phyloP scores from a whole-genome alignment of 2,113 vertebrate genomes.

The Thalassoma bifasciatum region DNA sequence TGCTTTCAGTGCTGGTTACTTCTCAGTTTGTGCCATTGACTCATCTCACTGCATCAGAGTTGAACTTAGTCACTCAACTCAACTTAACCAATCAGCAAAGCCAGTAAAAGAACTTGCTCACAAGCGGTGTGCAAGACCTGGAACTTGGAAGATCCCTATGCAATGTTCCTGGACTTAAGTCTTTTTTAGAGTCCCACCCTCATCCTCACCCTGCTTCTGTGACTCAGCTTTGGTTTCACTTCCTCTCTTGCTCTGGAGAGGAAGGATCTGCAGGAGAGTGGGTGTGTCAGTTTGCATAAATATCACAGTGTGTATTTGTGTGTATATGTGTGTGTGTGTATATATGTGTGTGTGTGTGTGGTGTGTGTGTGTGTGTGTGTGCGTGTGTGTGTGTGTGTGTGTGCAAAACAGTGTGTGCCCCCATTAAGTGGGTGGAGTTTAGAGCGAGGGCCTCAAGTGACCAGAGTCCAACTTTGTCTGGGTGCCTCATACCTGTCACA shows the following conservation, averaged over 20 bases:
- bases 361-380: conserved; percentile 9
- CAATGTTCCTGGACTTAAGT: conserved; percentile 60
- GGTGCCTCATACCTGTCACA: conserved; percentile 7
- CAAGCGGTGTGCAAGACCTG: conserved; percentile 9
- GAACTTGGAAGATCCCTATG: conserved; percentile 32
- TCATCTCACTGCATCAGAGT: too few species aligned
- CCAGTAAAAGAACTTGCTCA: conserved; percentile 6
- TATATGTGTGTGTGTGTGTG: too few species aligned
- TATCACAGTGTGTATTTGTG: conserved; percentile 3
- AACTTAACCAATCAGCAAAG: too few species aligned
- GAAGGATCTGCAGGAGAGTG: conserved; percentile 68
- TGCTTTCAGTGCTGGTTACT: too few species aligned
- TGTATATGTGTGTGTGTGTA: too few species aligned
- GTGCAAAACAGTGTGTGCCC: not conserved
- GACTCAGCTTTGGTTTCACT: conserved; percentile 70
- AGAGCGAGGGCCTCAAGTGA: conserved; percentile 2
- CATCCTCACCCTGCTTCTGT: conserved; percentile 54
- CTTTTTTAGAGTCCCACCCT: conserved; percentile 39
- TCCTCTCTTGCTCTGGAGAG: conserved; percentile 64
- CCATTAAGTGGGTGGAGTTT: conserved; percentile 48
- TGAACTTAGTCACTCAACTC: too few species aligned
- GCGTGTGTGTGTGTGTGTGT: conserved; percentile 10
- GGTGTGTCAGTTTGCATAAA: conserved; percentile 40
- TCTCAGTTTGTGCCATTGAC: too few species aligned
- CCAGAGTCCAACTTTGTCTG: conserved; percentile 38